Percentiles rank a stretch among this genome's conserved stretches.
Evolutionary conservation across 2,113 vertebrate genomes (phyloP).

Genomic region (Phasianus colchicus): DNA sequence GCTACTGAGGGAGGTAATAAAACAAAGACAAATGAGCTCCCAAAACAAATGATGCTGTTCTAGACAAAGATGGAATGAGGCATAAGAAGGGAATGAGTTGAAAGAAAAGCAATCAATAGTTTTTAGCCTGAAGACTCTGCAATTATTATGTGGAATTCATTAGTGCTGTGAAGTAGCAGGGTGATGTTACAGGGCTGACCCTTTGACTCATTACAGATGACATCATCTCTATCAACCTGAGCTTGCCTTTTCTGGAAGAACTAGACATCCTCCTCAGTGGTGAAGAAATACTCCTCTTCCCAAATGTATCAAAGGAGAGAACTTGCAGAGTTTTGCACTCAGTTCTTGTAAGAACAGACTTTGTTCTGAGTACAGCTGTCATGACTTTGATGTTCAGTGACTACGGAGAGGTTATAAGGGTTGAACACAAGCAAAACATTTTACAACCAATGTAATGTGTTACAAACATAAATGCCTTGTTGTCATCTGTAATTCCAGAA

Average conservation of each 20-base stretch:
- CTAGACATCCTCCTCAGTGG: background rate
- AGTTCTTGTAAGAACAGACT: rapidly evolving
- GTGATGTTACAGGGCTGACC: background rate
- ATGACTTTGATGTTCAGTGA: background rate
- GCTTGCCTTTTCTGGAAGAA: background rate
- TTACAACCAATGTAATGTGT: background rate
- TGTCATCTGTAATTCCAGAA: background rate
- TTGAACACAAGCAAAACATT: background rate
- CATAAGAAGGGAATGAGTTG: conserved; percentile 12
- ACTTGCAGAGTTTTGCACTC: background rate
- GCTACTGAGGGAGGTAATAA: background rate
- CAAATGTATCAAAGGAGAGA: background rate
- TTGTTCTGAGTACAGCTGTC: background rate
- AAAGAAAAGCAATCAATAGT: background rate
- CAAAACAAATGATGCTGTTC: background rate
- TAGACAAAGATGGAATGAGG: background rate
- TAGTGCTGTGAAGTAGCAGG: background rate
- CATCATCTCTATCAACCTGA: background rate
- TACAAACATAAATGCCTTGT: background rate
- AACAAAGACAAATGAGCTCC: background rate
- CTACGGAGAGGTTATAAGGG: background rate
- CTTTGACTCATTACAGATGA: background rate
- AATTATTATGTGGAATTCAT: background rate
- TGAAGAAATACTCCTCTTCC: background rate
- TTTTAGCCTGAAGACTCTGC: background rate